Base-by-base conservation (phyloP, 37 sponge, comb jelly and placozoan genomes). In the Haliclona indistincta region DNA sequence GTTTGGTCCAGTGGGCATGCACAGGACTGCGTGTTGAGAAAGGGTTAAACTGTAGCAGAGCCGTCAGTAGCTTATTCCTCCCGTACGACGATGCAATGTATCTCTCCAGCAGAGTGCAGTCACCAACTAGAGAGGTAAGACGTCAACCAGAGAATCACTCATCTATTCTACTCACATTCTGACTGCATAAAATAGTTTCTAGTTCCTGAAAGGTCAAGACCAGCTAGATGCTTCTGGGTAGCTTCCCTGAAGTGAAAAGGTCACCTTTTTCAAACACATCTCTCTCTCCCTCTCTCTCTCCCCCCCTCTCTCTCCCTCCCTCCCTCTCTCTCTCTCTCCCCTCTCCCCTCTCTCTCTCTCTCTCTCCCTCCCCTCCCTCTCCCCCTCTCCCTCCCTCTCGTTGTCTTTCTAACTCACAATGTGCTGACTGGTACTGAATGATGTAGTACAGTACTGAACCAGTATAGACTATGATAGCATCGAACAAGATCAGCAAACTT, bases 141-240 rank as follows among this genome's bases (percentile, higher is more conserved):
- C 6, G 22, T n/a, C 28, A 3, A 64, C 36, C 66, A 36, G 66
- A 64, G 22, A 64, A 1, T n/a, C 32, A 61, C 28, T 29, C 8
- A 22, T 61, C 8, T 20, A 20, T 29, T 61, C 22, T 29, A 20
- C 45, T 19, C 25, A 68, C 45, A 35, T 10, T 28, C 34, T 5
- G 25, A 5, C 64, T 0, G 26, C 60, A 25, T 20, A 56, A 34
- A 32, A 2, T 6, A 26, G 38, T 34, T 17, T 26, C 13, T 11
- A 11, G 7, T 3, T 30, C 40, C 23, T 4, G 85, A 78, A 36
- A 84, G 77, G 25, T 84, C 71, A 17, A 86, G 63, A 11, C 67
- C 55, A 4, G 87, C 74, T 38, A 86, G 33, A 66, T 74, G 74
- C 53, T 43, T 49, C 55, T 81, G 35, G 33, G 56, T 81, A 25